Evolutionary conservation across 2,888 invertebrate species (phyloP), one percentile per base, ranked within the genome.

Genomic region (Zootermopsis nevadensis): DNA sequence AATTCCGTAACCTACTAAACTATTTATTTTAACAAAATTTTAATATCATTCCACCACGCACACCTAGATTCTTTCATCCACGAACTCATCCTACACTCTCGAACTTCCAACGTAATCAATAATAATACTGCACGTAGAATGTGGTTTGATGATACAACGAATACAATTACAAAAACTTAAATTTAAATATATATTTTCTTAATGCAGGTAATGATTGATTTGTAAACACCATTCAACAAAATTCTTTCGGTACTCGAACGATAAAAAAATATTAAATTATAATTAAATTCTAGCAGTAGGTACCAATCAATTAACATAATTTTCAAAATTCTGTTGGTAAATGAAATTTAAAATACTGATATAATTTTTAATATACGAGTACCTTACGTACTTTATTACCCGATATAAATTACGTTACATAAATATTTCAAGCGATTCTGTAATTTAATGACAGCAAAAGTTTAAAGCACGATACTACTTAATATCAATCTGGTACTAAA

Each of bases 331-430:
- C n/a, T 60, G 60, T 60, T n/a, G n/a, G n/a, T n/a, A 60, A 60
- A 60, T 60, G 60, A n/a, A 60, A 60, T 60, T 27, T n/a, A 60
- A 60, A 60, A 60, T 60, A 60, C 60, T 60, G 60, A 12, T 60
- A 27, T 60, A 60, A 60, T 60, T 27, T 60, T 0, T 60, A 60
- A 60, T 27, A 60, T 3, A 27, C 6, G 60, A 27, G 27, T 60
- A n/a, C n/a, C 60, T 60, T 8, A 60, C 10, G n/a, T n/a, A 60
- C 60, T 60, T 48, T 10, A 27, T 7, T 6, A n/a, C n/a, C n/a
- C n/a, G n/a, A 60, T n/a, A 60, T 60, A 27, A 48, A 60, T n/a
- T 60, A 60, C 60, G 10, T 60, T 53, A 53, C 38, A 7, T 53
- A 19, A 53, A 10, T 60, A 60, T 60, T n/a, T 60, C 27, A 60